Base-by-base conservation (phyloP, 2,888 invertebrate species). In the Anorthoa munda region DNA sequence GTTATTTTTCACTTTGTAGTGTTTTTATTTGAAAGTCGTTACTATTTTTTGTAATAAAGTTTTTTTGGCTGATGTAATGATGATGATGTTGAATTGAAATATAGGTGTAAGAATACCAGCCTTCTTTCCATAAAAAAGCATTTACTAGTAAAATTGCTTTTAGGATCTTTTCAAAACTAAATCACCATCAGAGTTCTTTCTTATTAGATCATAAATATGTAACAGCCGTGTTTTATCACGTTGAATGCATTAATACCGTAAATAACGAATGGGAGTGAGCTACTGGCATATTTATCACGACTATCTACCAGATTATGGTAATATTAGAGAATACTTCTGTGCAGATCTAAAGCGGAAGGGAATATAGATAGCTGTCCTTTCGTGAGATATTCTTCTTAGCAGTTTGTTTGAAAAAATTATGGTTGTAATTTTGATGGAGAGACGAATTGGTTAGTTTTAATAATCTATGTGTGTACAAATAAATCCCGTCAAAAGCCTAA, bases 231-330 rank as follows among this genome's bases (percentile, higher is more conserved):
- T 78, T 78, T 78, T 80, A 78, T 81, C 81, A 46, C 46, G 64
- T 65, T 72, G 75, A 80, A 78, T 78, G 75, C 75, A 78, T 78
- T 67, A 80, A 80, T 75, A 60, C 58, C 48, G 75, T 80, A 75
- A 80, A 78, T 80, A 75, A 67, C 55, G 66, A 78, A 67, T 60
- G 66, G 51, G 70, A 63, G 66, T 15, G 66, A 64, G 69, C 72
- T 59, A 72, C 81, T 81, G 51, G 81, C 67, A 77, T 83, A 84
- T 84, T 80, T 80, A 84, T 81, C 73, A 74, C 71, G 71, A 21
- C 60, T 69, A 68, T 51, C 69, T 66, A 66, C 73, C 60, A 77
- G 73, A 81, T 84, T 82, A 82, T 82, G 82, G 58, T 77, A 82
- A 84, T 84, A 66, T 51, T 53, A 63, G 61, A 74, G 73, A 77